Evolutionary conservation across 2,797 vertebrate species (phyloP).

Genomic region (Rhynchonycteris naso): DNA sequence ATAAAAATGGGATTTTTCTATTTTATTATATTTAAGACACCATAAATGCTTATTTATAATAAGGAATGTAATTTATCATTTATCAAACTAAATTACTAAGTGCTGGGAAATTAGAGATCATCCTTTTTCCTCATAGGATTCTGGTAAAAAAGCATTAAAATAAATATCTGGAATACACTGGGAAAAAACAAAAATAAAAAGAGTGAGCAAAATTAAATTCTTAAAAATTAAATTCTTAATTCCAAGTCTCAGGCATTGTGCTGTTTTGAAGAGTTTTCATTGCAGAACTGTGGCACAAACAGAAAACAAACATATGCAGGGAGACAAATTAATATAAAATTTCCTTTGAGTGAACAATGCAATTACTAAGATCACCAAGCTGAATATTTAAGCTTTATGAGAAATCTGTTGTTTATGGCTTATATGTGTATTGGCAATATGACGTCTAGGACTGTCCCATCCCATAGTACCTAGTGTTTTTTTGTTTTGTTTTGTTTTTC

Average conservation of each 20-base stretch:
- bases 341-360: not conserved
- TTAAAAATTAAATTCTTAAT: slow-evolving; percentile 14
- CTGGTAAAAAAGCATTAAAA: not conserved
- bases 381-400: slow-evolving; percentile 41
- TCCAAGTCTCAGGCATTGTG: not conserved
- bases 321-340: slow-evolving; percentile 11
- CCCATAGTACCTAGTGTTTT: not conserved
- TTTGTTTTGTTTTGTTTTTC: not conserved
- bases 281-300: not conserved
- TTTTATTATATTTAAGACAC: not conserved
- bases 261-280: not conserved
- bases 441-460: not conserved
- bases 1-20: slow-evolving; percentile 9
- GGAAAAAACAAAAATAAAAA: slow-evolving; percentile 17
- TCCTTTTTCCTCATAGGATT: not conserved
- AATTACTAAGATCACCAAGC: not conserved
- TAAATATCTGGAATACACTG: not conserved
- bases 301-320: not conserved
- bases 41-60: slow-evolving; percentile 12
- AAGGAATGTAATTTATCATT: slow-evolving; percentile 12
- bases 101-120: not conserved
- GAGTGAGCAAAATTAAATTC: not conserved
- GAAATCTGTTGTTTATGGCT: not conserved
- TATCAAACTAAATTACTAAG: not conserved
- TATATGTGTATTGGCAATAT: not conserved